Conservation (phyloP, 2,797 vertebrate species). For the Pempheris klunzingeri region DNA sequence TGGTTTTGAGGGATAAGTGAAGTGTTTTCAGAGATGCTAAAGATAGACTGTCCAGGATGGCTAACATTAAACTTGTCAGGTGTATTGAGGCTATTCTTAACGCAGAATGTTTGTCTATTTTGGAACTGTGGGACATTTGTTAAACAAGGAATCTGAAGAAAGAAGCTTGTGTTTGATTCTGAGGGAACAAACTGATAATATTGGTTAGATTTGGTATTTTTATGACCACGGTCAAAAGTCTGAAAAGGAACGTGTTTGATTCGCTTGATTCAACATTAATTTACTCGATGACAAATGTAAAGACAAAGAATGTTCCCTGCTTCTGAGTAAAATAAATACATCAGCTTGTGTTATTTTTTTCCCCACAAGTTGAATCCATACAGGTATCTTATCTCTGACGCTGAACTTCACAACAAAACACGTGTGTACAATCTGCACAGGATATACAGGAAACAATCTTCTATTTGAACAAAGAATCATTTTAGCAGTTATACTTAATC, state of each 20-base stretch:
- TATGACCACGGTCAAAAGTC: neutral
- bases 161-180: neutral
- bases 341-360: neutral
- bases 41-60: neutral
- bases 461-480: neutral
- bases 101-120: neutral
- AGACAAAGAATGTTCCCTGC: neutral
- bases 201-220: neutral
- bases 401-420: constrained; percentile 5
- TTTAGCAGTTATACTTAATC: neutral
- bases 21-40: neutral
- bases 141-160: too few species aligned
- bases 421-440: neutral
- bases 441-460: neutral
- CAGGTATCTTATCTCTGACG: neutral
- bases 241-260: neutral
- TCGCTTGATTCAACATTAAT: neutral
- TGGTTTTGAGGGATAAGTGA: too few species aligned
- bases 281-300: neutral
- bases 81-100: neutral
- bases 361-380: neutral
- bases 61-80: neutral
- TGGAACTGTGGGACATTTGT: neutral
- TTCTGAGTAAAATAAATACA: neutral
- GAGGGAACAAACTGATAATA: too few species aligned